These are phyloP conservation scores for Trichomalopsis sarcophagae DNA, from an alignment of 1,140 invertebrate species.

Conservation along the genomic window DNA sequence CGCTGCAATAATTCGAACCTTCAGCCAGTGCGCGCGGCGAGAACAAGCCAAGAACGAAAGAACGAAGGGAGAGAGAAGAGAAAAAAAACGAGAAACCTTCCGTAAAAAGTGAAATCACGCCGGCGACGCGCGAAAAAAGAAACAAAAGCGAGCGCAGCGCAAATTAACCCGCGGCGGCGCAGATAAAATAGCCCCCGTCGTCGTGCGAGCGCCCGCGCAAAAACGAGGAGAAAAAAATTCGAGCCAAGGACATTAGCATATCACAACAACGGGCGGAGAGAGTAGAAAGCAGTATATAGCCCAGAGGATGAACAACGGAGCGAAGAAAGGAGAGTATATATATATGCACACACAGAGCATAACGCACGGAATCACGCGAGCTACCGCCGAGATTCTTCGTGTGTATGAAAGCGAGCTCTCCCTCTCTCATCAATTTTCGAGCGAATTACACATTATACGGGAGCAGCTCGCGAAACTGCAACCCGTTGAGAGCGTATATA, in stretches of 20 bases:
- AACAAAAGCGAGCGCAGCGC: not conserved
- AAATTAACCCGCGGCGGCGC: constrained; percentile 11
- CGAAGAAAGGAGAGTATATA: not conserved
- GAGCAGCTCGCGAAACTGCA: constrained; percentile 1
- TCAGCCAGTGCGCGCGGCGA: not conserved
- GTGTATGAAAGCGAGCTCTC: not conserved
- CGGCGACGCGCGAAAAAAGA: not conserved
- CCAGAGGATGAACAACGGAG: not conserved
- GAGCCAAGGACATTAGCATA: constrained; percentile 40
- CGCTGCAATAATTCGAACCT: not conserved
- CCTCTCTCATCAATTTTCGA: constrained; percentile 47
- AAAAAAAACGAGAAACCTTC: not conserved
- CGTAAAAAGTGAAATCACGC: constrained; percentile 12
- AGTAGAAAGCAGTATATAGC: not conserved
- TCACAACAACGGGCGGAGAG: constrained; percentile 26
- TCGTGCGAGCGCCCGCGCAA: not conserved
- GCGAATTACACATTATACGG: constrained; percentile 24
- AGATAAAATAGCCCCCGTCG: not conserved
- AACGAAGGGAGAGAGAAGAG: not conserved
- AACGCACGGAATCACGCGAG: constrained; percentile 39
- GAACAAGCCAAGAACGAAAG: not conserved
- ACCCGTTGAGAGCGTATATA: not conserved
- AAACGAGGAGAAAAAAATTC: constrained; percentile 13
- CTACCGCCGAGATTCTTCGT: constrained; percentile 29
- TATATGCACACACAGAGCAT: not conserved